Base-by-base conservation (phyloP, 2,888 invertebrate species). In the Polymixis lichenea region DNA sequence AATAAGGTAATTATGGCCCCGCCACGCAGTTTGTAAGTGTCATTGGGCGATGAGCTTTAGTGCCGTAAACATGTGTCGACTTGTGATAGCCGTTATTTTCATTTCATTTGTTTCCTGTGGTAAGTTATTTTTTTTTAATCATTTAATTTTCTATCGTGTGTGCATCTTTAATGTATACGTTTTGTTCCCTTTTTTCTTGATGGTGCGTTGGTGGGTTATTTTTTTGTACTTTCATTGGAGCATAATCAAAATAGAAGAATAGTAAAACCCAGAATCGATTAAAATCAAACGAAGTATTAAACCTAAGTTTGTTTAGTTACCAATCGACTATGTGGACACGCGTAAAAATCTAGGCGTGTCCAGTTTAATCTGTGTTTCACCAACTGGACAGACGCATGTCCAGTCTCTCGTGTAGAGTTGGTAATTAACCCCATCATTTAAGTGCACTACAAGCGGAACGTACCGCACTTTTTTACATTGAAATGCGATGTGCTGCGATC, bases 31-130 rank as follows among this genome's bases (percentile, higher is more conserved):
- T 2, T 56, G 51, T 49, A 22, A 64, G 15, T 61, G 19, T 70
- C 66, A 83, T 65, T 77, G 15, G 17, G 55, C 17, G 15, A 15
- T n/a, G 32, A 69, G 51, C 68, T 69, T 25, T n/a, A 71, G 60
- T 69, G 61, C 55, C 22, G 73, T 46, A 22, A 84, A 69, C 83
- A 84, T 84, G 84, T 72, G 51, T 76, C 78, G 75, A 25, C 55
- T 58, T 22, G 49, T 76, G 38, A 3, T 28, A 4, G 32, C 46
- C 38, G n/a, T 68, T 51, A 7, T 82, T 51, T 51, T 66, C 7
- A 11, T 62, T 32, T 25, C 61, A 49, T 71, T 69, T 11, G 9
- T 76, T 46, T 73, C 51, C 25, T 58, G 65, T 65, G 83, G 83
- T 83, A 56, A 85, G 77, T 8, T 55, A 2, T 15, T 43, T 22